These are phyloP conservation scores for Neotoma lepida DNA, from an alignment of 2,113 vertebrate species.

Conservation along the genomic window DNA sequence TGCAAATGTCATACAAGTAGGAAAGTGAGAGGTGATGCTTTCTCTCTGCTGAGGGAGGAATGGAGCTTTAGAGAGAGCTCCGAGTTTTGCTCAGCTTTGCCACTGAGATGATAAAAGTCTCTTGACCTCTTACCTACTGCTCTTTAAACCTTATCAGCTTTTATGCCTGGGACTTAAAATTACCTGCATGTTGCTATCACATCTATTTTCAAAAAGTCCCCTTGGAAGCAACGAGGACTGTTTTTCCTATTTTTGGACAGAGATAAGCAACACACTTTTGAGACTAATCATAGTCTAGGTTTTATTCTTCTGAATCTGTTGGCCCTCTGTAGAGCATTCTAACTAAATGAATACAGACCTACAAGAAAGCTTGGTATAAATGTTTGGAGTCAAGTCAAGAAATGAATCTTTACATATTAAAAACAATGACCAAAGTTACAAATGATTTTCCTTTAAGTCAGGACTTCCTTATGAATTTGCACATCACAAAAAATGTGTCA, in stretches of 20 bases:
- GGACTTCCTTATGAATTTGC: neutral
- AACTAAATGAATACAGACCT: neutral
- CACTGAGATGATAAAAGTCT: neutral
- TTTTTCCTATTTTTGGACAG: neutral
- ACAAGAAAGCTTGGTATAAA: neutral
- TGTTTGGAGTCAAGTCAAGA: neutral
- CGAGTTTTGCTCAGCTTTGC: neutral
- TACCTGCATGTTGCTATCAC: neutral
- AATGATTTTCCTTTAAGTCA: neutral
- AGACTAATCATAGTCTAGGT: neutral
- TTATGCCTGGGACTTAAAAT: conserved; percentile 29
- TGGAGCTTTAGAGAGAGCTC: neutral
- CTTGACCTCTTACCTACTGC: neutral
- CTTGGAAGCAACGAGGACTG: neutral
- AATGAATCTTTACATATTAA: neutral
- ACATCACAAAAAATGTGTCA: neutral
- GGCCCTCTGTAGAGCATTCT: neutral
- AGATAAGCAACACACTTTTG: neutral
- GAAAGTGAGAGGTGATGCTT: neutral
- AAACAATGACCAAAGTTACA: neutral
- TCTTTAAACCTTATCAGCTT: neutral
- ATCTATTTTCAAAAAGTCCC: neutral
- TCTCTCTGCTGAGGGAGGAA: neutral
- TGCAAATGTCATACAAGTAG: neutral
- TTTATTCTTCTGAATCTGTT: neutral